phyloP scores from a whole-genome alignment of 2,113 vertebrate genomes.

The Leptosomus discolor region DNA sequence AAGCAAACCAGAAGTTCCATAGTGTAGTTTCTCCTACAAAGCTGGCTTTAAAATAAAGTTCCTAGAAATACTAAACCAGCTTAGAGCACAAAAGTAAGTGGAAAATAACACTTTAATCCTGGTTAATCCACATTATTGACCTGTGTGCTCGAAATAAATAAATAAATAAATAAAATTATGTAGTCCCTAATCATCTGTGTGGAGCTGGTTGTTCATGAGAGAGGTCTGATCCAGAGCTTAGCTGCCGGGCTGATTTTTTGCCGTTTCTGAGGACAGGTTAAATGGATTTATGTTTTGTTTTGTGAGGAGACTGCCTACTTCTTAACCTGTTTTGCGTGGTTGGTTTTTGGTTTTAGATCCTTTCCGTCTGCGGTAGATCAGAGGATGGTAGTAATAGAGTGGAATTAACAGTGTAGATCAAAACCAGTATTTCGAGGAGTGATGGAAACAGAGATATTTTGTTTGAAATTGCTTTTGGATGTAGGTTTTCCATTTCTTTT shows the following conservation, averaged over 20 bases:
- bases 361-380: slow-evolving; percentile 19
- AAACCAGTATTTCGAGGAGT: neutral
- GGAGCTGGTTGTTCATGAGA: neutral
- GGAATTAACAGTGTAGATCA: neutral
- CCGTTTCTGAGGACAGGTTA: neutral
- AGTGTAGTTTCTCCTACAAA: slow-evolving; percentile 22
- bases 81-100: slow-evolving; percentile 67
- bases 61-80: slow-evolving; percentile 48
- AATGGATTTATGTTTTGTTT: slow-evolving; percentile 26
- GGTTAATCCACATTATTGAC: slow-evolving; percentile 69
- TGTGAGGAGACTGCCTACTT: neutral
- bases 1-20: neutral
- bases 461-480: neutral
- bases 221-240: slow-evolving; percentile 1
- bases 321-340: neutral
- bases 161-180: neutral
- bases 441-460: neutral
- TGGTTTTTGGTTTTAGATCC: neutral
- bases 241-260: neutral
- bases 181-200: slow-evolving; percentile 19
- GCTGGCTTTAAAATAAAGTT: slow-evolving; percentile 53
- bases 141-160: slow-evolving; percentile 5
- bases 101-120: slow-evolving; percentile 68
- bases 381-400: neutral
- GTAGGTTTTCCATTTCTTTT: neutral